Percentiles rank a stretch among this genome's conserved stretches.
phyloP scores from a whole-genome alignment of 1,140 invertebrate genomes.

The Conus betulinus region DNA sequence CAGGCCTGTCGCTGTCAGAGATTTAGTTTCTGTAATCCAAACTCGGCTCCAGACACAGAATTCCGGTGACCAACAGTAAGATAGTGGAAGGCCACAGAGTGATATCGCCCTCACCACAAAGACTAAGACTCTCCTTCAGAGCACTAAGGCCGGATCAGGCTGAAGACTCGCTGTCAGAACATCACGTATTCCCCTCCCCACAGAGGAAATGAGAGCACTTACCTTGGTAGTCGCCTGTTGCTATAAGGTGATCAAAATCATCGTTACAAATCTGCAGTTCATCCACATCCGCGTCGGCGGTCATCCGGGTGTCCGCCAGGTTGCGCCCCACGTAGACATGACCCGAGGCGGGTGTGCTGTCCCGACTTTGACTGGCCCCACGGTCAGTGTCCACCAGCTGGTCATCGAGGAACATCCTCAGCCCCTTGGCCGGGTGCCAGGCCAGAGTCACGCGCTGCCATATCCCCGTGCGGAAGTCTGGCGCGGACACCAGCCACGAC shows the following conservation, averaged over 20 bases:
- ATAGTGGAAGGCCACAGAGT: no score
- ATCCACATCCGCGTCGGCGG: conserved; percentile 62
- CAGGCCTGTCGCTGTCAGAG: no score
- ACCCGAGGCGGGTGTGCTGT: conserved; percentile 52
- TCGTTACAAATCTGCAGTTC: conserved; percentile 72
- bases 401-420: conserved; percentile 66
- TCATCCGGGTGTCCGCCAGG: conserved; percentile 31
- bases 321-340: conserved; percentile 64
- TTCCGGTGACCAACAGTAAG: no score
- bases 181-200: no score
- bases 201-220: not conserved
- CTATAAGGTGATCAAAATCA: conserved; percentile 52
- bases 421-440: conserved; percentile 67
- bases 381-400: conserved; percentile 45
- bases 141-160: no score
- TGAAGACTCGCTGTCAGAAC: no score
- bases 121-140: no score
- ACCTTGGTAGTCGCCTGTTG: conserved; percentile 60
- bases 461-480: conserved; percentile 48
- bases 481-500: conserved; percentile 63
- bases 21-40: no score
- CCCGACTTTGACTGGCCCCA: conserved; percentile 37
- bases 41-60: no score
- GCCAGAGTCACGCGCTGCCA: conserved; percentile 71
- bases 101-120: no score